phyloP scores from a whole-genome alignment of 2,113 vertebrate species.

The Macheiramphus alcinus region DNA sequence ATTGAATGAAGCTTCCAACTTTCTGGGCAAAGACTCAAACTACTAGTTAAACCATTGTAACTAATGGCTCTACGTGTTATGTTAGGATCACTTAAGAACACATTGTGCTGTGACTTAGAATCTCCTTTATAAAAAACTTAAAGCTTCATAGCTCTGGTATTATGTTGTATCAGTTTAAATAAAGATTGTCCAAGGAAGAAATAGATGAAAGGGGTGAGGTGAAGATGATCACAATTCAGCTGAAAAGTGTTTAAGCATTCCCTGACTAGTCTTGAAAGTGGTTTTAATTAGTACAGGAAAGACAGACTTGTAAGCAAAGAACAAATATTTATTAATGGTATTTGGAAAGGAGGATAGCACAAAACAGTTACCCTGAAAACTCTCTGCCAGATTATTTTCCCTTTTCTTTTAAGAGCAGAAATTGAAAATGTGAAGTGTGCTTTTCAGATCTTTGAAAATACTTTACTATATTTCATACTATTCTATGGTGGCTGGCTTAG shows the following conservation, averaged over 20 bases:
- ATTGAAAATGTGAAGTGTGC: not conserved
- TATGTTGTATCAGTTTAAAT: not conserved
- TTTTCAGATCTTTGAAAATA: not conserved
- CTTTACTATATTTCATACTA: not conserved
- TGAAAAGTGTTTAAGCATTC: not conserved
- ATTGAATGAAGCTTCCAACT: not conserved
- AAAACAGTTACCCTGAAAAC: not conserved
- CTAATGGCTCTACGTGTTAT: fast-evolving
- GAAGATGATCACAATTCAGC: not conserved
- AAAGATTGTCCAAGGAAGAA: not conserved
- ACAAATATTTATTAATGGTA: not conserved
- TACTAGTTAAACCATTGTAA: not conserved
- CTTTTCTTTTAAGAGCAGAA: not conserved
- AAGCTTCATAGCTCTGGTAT: not conserved
- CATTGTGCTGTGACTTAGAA: not conserved
- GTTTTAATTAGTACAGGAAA: not conserved
- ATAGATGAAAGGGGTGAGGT: not conserved
- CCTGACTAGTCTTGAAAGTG: not conserved
- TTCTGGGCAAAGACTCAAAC: not conserved
- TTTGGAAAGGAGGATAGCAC: not conserved
- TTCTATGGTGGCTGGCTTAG: not conserved
- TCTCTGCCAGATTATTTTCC: not conserved
- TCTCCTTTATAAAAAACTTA: not conserved
- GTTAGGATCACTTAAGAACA: not conserved
- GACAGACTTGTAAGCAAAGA: not conserved